Percentiles rank a stretch among this genome's conserved stretches.
Evolutionary conservation across 2,888 invertebrate genomes (phyloP).

Genomic region (Helobdella robusta): DNA sequence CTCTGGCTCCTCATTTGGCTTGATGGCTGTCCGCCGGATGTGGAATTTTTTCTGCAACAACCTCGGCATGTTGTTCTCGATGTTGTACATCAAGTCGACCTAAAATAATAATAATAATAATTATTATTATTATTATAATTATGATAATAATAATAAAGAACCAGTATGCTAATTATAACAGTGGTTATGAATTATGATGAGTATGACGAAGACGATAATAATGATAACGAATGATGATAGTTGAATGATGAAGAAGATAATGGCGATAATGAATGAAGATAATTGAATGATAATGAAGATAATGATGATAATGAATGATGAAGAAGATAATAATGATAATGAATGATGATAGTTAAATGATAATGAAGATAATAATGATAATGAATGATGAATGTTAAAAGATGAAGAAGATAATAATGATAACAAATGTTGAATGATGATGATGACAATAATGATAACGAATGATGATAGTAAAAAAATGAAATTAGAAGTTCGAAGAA

Average conservation of each 20-base stretch:
- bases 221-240: neutral
- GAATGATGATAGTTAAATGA: neutral
- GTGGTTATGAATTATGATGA: conserved; percentile 10
- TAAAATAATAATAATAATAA: conserved; percentile 9
- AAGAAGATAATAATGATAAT: neutral
- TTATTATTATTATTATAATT: neutral
- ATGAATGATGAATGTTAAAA: neutral
- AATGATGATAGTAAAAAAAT: too few species aligned
- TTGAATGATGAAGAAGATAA: neutral
- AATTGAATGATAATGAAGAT: neutral
- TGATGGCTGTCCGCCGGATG: conserved; percentile 30
- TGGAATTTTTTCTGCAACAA: conserved; percentile 34
- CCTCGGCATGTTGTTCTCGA: conserved; percentile 37
- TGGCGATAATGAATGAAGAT: too few species aligned
- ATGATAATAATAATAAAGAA: neutral
- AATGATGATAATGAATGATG: too few species aligned
- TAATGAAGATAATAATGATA: neutral
- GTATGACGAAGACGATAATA: neutral
- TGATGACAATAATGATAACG: neutral
- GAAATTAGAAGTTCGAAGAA: too few species aligned
- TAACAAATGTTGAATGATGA: too few species aligned
- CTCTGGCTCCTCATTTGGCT: conserved; percentile 33
- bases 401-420: neutral
- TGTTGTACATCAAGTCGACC: conserved; percentile 36
- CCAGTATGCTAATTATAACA: neutral